Base-by-base conservation (phyloP, 2,888 invertebrate genomes). In the Drepana falcataria region DNA sequence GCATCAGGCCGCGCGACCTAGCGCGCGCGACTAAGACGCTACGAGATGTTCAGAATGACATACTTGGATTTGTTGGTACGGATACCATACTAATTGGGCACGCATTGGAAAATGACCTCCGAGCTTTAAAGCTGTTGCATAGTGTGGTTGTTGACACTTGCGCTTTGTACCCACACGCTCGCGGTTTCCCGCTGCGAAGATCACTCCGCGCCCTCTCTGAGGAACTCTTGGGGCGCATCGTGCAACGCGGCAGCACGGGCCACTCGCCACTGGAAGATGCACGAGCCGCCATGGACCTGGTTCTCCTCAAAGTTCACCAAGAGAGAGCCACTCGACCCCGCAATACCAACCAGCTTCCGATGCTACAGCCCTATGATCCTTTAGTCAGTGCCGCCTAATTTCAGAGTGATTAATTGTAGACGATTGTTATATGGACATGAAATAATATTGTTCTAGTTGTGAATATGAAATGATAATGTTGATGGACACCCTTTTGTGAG, bases 231-330 rank as follows among this genome's bases (percentile, higher is more conserved):
- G 93, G 95, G 52, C 94, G 95, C 59, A 94, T 95, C 59, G 98
- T 99, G 56, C 99, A 99, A 81, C 91, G 87, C 75, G 81, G 86
- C 55, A 80, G 80, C 68, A 91, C 92, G 68, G 94, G 98, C 3
- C 99, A 99, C 89, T 96, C 98, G 83, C 97, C 98, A 61, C 92
- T 94, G 56, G 99, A 99, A 84, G 99, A 99, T 82, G 98, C 99
- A 1, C 92, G 94, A 47, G 95, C 97, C 7, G 97, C 97, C 65
- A 93, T 99, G 89, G 96, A 99, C 73, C 90, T 99, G 52, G 96
- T 98, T 92, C 89, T 97, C 55, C 94, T 94, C 87, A 94, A 94
- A 79, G 91, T 97, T 35, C 77, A 84, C 57, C 71, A 81, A 56
- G 85, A 87, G 60, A 78, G 83, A 56, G 78, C 79, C 53, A 68